phyloP scores from a whole-genome alignment of 2,888 invertebrate species.

The Podabrus alpinus region DNA sequence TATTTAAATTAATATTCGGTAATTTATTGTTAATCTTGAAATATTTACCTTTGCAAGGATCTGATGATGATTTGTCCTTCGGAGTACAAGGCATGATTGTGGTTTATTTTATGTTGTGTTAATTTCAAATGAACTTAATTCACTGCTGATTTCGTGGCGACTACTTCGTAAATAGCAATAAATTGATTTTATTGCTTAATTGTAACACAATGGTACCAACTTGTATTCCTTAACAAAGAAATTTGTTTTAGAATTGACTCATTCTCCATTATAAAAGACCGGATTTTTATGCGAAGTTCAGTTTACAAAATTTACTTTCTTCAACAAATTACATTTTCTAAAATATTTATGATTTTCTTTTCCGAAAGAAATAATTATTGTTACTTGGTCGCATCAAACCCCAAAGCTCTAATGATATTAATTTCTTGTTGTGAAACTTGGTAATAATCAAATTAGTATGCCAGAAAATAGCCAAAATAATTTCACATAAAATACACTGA shows the following conservation, averaged over 20 bases:
- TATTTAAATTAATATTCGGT: not conserved
- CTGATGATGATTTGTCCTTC: conserved; percentile 7
- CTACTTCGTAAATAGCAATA: not conserved
- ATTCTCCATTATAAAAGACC: not conserved
- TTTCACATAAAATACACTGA: too few relatives aligned
- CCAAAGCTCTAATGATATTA: too few relatives aligned
- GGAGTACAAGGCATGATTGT: conserved; percentile 7
- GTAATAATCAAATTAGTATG: too few relatives aligned
- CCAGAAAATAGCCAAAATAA: too few relatives aligned
- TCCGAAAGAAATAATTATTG: too few relatives aligned
- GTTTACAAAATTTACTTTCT: too few relatives aligned
- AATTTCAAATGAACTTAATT: not conserved
- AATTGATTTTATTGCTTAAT: not conserved
- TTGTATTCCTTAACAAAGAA: not conserved
- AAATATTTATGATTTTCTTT: too few relatives aligned
- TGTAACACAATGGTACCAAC: not conserved
- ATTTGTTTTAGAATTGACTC: not conserved
- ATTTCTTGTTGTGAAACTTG: too few relatives aligned
- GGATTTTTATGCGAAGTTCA: not conserved
- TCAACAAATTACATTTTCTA: too few relatives aligned
- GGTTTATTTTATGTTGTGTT: not conserved
- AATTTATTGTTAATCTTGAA: not conserved
- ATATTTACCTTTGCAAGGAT: conserved; percentile 20
- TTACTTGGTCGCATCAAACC: too few relatives aligned
- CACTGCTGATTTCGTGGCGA: not conserved